phyloP scores from a whole-genome alignment of 1,140 invertebrate species.

The Bombus confusus region DNA sequence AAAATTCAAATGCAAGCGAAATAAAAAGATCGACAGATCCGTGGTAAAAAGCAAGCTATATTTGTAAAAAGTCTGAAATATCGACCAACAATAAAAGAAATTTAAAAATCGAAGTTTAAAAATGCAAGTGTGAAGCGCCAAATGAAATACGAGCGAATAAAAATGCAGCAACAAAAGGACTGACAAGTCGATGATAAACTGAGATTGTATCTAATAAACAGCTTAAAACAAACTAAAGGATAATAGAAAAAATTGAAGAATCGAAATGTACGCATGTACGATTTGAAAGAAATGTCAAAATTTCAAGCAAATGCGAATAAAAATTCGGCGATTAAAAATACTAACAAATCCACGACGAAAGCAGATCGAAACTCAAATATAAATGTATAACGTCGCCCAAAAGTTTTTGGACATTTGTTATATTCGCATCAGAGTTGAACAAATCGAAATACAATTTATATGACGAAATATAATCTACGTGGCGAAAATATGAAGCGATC shows the following conservation, averaged over 20 bases:
- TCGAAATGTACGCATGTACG: background rate
- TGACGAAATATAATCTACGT: too few relatives aligned
- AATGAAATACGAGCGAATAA: background rate
- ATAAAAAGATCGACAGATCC: background rate
- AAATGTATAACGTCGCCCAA: background rate
- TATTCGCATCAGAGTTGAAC: too few relatives aligned
- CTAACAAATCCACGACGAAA: too few relatives aligned
- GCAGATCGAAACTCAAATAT: background rate
- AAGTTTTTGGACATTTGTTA: too few relatives aligned
- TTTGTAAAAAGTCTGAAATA: background rate
- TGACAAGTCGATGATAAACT: background rate
- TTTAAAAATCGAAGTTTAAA: background rate
- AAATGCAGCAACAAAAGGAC: background rate
- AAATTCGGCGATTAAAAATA: too few relatives aligned
- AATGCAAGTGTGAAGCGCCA: background rate
- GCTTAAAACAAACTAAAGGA: background rate
- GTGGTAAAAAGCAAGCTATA: background rate
- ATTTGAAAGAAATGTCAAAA: too few relatives aligned
- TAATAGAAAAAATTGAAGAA: background rate
- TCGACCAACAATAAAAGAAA: background rate
- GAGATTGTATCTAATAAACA: background rate
- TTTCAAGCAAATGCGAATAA: too few relatives aligned
- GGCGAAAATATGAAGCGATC: too few relatives aligned
- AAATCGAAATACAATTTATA: too few relatives aligned
- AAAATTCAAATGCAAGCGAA: too few relatives aligned